Percentiles rank a stretch among this genome's conserved stretches.
These are phyloP conservation scores for Calliphora vomitoria DNA, from an alignment of 2,888 invertebrate genomes.

Conservation along the genomic window DNA sequence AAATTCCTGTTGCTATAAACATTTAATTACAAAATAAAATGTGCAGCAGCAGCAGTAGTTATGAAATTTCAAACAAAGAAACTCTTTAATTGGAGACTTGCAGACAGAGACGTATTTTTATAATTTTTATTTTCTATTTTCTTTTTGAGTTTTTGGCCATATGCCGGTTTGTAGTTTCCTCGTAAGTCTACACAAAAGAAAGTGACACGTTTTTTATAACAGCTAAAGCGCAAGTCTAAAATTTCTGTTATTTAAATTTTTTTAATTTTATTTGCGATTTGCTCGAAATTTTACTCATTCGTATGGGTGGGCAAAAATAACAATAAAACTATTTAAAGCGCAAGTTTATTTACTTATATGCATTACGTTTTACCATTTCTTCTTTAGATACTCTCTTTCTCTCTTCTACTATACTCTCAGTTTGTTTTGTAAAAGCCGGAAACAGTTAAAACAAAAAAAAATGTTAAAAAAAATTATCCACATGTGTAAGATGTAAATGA, in stretches of 20 bases:
- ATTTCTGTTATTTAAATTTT: not conserved
- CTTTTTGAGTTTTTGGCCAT: constrained; percentile 11
- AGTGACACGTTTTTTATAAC: not conserved
- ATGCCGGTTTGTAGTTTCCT: constrained; percentile 49
- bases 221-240: constrained; percentile 47
- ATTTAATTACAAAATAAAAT: no score
- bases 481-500: constrained; percentile 29
- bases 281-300: no score
- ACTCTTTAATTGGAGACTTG: constrained; percentile 56
- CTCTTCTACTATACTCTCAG: not conserved
- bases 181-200: constrained; percentile 13
- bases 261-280: constrained; percentile 24
- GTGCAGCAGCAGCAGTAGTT: not conserved
- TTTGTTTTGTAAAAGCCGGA: constrained; percentile 41
- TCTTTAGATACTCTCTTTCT: not conserved
- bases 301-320: not conserved
- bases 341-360: constrained; percentile 35
- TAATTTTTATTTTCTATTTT: not conserved
- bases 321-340: constrained; percentile 42
- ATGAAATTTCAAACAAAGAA: constrained; percentile 10
- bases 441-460: not conserved
- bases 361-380: not conserved
- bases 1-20: not conserved
- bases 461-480: constrained; percentile 41
- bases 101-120: constrained; percentile 31